Conservation (phyloP, 2,113 vertebrate species). For the Thamnophis sirtalis region DNA sequence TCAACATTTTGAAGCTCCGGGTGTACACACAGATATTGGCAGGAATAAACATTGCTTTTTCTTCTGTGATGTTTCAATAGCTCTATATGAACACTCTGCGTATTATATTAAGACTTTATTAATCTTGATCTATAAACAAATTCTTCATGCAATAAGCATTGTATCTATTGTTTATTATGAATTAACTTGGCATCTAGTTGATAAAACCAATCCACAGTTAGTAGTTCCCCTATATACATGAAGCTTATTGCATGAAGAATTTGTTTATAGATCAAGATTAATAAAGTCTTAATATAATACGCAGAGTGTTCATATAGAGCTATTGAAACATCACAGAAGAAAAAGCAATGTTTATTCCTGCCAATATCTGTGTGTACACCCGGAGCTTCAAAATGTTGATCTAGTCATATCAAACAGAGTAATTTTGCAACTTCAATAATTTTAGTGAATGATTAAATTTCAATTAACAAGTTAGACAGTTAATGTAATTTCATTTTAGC, state of each 20-base stretch:
- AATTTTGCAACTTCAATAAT: neutral
- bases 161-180: neutral
- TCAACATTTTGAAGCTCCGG: neutral
- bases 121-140: neutral
- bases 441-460: neutral
- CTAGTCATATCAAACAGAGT: neutral
- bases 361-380: neutral
- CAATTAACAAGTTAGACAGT: neutral
- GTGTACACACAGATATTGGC: neutral
- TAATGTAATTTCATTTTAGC: neutral
- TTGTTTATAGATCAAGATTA: neutral
- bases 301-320: neutral
- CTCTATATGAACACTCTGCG: neutral
- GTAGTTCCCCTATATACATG: neutral
- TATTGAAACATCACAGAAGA: neutral
- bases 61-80: neutral
- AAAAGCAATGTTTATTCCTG: neutral
- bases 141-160: neutral
- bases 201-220: neutral
- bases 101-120: neutral
- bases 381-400: neutral
- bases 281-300: neutral
- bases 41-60: neutral
- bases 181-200: neutral
- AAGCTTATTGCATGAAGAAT: neutral